Evolutionary conservation across 2,888 invertebrate species (phyloP).

Genomic region (Achlya flavicornis): DNA sequence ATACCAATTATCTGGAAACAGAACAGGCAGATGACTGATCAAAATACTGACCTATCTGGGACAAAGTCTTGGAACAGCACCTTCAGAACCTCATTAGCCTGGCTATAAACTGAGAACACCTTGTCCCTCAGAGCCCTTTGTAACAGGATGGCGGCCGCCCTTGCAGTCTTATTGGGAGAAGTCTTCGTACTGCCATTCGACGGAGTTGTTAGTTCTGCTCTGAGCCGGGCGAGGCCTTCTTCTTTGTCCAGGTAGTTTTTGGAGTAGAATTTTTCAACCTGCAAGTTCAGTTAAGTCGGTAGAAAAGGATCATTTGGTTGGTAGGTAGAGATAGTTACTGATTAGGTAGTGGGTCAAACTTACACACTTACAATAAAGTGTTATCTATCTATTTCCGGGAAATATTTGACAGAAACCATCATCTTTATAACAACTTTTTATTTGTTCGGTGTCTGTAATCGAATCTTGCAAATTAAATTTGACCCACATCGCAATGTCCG

Average conservation of each 20-base stretch:
- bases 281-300: slow-evolving; percentile 16
- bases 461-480: too few relatives aligned
- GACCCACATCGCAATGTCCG: too few relatives aligned
- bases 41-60: slow-evolving; percentile 85
- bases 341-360: too few relatives aligned
- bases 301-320: background rate
- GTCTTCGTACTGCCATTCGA: slow-evolving; percentile 74
- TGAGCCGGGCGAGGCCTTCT: slow-evolving; percentile 90
- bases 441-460: too few relatives aligned
- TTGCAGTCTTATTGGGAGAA: slow-evolving; percentile 90
- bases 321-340: too few relatives aligned
- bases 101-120: slow-evolving; percentile 94
- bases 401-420: too few relatives aligned
- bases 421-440: too few relatives aligned
- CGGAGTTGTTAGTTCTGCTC: slow-evolving; percentile 70
- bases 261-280: slow-evolving; percentile 95
- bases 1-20: too few relatives aligned
- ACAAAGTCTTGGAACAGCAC: slow-evolving; percentile 93
- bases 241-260: slow-evolving; percentile 95
- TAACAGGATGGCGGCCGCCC: slow-evolving; percentile 91
- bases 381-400: too few relatives aligned
- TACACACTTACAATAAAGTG: too few relatives aligned
- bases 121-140: slow-evolving; percentile 93
- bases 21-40: too few relatives aligned
- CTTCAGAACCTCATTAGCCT: slow-evolving; percentile 91